phyloP scores from a whole-genome alignment of 30 jellyfish, hydroid and myxozoan genomes.

The Aurelia sp. region DNA sequence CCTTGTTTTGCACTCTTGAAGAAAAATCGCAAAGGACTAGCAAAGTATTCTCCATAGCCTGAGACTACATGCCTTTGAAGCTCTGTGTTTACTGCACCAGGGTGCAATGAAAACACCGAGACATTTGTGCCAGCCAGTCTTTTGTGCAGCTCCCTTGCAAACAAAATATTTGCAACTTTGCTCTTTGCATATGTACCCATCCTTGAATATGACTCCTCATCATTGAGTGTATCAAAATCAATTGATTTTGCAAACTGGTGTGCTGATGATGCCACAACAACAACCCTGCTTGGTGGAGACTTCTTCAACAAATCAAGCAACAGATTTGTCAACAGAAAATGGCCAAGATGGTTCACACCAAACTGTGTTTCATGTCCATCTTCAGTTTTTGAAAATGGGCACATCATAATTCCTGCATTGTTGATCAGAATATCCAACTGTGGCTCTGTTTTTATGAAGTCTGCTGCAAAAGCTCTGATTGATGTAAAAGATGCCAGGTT shows the following conservation, averaged over 20 bases:
- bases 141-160: conserved; percentile 47
- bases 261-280: conserved; percentile 72
- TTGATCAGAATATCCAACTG: conserved; percentile 73
- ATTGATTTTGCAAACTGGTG: conserved; percentile 32
- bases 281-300: conserved; percentile 81
- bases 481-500: conserved; percentile 84
- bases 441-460: conserved; percentile 46
- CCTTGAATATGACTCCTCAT: conserved; percentile 10
- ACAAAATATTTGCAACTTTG: conserved; percentile 63
- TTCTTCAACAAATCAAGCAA: conserved; percentile 58
- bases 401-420: conserved; percentile 93
- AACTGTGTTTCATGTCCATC: conserved; percentile 91
- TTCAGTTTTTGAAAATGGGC: conserved; percentile 75
- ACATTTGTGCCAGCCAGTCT: conserved; percentile 26
- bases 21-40: conserved; percentile 8
- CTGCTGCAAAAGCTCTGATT: conserved; percentile 67
- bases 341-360: conserved; percentile 93
- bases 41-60: not conserved
- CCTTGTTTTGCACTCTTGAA: conserved; percentile 55
- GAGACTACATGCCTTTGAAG: conserved; percentile 16
- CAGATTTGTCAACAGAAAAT: conserved; percentile 80
- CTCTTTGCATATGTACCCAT: conserved; percentile 34
- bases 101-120: conserved; percentile 63
- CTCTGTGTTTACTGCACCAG: conserved; percentile 62
- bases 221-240: conserved; percentile 30